These are phyloP conservation scores for Pterois miles DNA, from an alignment of 2,797 vertebrate species.

Conservation along the genomic window DNA sequence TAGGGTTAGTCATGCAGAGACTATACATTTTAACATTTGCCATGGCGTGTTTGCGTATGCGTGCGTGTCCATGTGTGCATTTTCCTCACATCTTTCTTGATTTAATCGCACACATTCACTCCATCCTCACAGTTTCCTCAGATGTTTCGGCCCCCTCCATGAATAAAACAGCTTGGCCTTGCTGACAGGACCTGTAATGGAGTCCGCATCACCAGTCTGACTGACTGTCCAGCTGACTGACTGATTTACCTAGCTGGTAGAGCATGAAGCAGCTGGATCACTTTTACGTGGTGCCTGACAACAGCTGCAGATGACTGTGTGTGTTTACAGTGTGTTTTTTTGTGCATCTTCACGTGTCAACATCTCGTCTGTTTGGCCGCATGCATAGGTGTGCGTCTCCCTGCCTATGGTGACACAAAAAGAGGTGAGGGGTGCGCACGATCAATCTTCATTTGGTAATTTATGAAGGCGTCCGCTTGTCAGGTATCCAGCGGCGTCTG, in stretches of 20 bases:
- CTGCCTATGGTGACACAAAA: constrained; percentile 55
- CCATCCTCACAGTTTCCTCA: constrained; percentile 4
- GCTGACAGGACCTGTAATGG: constrained; percentile 70
- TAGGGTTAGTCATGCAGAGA: constrained; percentile 31
- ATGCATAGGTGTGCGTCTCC: background rate
- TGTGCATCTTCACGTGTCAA: constrained; percentile 4
- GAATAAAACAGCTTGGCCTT: constrained; percentile 60
- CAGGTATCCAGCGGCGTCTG: constrained; percentile 83
- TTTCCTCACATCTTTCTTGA: constrained; percentile 3
- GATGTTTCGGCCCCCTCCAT: constrained; percentile 38
- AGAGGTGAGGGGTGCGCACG: constrained; percentile 63
- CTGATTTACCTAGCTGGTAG: constrained; percentile 61
- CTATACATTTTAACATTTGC: constrained; percentile 59
- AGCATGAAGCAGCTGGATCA: constrained; percentile 52
- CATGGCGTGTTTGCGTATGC: constrained; percentile 40
- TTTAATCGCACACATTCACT: background rate
- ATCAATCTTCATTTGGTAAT: constrained; percentile 88
- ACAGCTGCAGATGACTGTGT: constrained; percentile 42
- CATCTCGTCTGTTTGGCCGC: background rate
- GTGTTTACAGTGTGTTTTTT: constrained; percentile 7
- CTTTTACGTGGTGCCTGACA: constrained; percentile 46
- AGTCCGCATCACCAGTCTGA: constrained; percentile 63
- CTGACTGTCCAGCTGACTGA: constrained; percentile 61
- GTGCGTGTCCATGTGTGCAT: constrained; percentile 15
- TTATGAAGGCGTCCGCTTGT: constrained; percentile 83